Conservation (phyloP, 2,113 vertebrate genomes). For the Periophthalmodon schlosseri region DNA sequence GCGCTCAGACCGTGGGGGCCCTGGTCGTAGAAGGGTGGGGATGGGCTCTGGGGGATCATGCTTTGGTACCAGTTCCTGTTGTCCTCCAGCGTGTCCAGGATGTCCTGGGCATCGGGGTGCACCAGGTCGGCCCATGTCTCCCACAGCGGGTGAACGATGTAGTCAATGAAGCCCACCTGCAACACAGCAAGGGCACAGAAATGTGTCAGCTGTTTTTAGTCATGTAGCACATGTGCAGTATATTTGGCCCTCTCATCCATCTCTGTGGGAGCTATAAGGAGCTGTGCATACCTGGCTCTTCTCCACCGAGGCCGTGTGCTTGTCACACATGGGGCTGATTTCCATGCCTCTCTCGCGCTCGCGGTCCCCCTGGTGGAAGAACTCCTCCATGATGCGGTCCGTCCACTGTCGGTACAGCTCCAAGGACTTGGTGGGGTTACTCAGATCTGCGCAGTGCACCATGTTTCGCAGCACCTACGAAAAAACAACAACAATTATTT, state of each 20-base stretch:
- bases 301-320: slow-evolving; percentile 96
- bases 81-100: slow-evolving; percentile 96
- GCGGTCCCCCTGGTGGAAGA: slow-evolving; percentile 97
- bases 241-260: slow-evolving; percentile 3
- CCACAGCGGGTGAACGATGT: slow-evolving; percentile 97
- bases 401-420: slow-evolving; percentile 98
- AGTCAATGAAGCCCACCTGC: slow-evolving; percentile 98
- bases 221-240: background rate
- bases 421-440: slow-evolving; percentile 97
- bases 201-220: background rate
- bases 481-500: background rate
- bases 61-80: slow-evolving; percentile 99
- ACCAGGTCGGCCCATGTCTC: slow-evolving; percentile 99
- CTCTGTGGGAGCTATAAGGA: background rate
- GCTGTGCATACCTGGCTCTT: slow-evolving; percentile 89
- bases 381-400: slow-evolving; percentile 98
- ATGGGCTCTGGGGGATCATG: slow-evolving; percentile 98
- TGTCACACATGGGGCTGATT: slow-evolving; percentile 98
- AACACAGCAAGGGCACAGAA: slow-evolving; percentile 8
- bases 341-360: slow-evolving; percentile 97
- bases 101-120: slow-evolving; percentile 97
- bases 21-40: slow-evolving; percentile 90
- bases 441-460: slow-evolving; percentile 98
- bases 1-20: slow-evolving; percentile 85
- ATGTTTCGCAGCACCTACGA: slow-evolving; percentile 94